Base-by-base conservation (phyloP, 1,140 invertebrate genomes). In the Caenorhabditis inopinata region DNA sequence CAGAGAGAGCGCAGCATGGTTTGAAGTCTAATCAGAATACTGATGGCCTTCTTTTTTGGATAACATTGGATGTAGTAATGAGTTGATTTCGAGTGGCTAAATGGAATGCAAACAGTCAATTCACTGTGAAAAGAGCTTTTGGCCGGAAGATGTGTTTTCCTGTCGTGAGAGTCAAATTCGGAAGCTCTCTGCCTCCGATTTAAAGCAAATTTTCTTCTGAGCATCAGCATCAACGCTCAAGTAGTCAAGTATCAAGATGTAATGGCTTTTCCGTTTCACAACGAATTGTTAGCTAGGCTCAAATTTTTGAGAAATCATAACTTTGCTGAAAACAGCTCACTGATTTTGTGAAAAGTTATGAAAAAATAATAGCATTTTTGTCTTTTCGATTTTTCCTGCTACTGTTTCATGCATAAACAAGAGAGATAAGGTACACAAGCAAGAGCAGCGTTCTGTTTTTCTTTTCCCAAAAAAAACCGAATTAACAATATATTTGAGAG, bases 131-230 rank as follows among this genome's bases (percentile, higher is more conserved):
- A 68, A 68, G 32, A 68, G 21, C n/a, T 68, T 68, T 68, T 9
- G 29, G 58, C 58, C 58, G 58, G 58, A 68, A 68, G 58, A 68
- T 68, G 58, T 23, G 58, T 68, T 68, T 68, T 68, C 58, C 58
- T 68, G 58, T 68, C 58, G 58, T 68, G 58, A 68, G 58, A 68
- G 32, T 9, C 32, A 32, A 38, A 68, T 68, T 68, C 58, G 58
- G 58, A 68, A 68, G 38, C 38, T 32, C 32, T 68, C 16, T 12
- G 6, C 23, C 58, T 16, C 32, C n/a, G 58, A 68, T 32, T 68
- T 68, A 18, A 68, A 42, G n/a, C 58, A 32, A 68, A 68, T 38
- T 38, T 38, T 68, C 38, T 68, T 68, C 12, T 5, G 48, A 2
- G 51, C 9, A 2, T 29, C 53, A 58, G 27, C 58, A 68, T 68